Percentiles rank a stretch among this genome's conserved stretches.
phyloP scores from a whole-genome alignment of 2,113 vertebrate species.

The Spheniscus mendiculus region DNA sequence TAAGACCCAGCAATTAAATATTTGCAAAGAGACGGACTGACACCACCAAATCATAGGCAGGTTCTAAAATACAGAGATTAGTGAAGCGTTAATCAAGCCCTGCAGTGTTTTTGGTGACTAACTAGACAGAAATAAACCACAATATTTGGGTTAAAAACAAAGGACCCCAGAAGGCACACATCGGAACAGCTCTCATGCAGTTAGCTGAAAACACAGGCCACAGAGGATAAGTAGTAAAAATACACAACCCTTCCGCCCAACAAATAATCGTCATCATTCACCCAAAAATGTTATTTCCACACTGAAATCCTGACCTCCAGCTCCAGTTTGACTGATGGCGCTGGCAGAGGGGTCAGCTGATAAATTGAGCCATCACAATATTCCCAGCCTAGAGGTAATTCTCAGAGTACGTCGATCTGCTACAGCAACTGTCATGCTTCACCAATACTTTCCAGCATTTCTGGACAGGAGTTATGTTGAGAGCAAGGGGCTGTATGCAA shows the following conservation, averaged over 20 bases:
- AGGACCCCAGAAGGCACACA: neutral
- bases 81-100: neutral
- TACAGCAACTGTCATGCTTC: neutral
- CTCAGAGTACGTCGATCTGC: neutral
- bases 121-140: neutral
- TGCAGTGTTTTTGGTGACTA: neutral
- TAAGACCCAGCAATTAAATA: neutral
- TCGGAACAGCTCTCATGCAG: neutral
- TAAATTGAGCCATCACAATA: neutral
- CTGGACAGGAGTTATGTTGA: neutral
- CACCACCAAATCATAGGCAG: neutral
- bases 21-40: neutral
- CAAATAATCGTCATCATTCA: neutral
- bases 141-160: neutral
- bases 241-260: neutral
- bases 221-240: neutral
- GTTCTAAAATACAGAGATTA: neutral
- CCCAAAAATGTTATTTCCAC: neutral
- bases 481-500: neutral
- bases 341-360: conserved; percentile 8
- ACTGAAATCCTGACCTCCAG: neutral
- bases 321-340: neutral
- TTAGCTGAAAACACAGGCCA: neutral
- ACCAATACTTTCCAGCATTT: neutral
- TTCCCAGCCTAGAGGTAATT: neutral